These are phyloP conservation scores for Numenius arquata DNA, from an alignment of 2,113 vertebrate genomes.

Conservation along the genomic window DNA sequence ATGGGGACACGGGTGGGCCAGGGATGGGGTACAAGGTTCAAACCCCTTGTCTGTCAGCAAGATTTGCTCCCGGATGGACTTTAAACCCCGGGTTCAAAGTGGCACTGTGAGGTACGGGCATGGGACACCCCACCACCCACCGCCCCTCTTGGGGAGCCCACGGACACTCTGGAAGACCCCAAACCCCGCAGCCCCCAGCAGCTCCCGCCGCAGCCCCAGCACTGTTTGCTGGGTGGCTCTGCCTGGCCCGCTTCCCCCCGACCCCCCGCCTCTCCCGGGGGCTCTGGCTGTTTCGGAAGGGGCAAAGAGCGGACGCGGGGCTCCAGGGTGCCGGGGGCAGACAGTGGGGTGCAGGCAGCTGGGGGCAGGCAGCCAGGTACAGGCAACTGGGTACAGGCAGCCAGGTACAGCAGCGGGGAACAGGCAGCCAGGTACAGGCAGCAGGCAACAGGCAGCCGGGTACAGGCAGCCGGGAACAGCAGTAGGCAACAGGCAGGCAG, in stretches of 20 bases:
- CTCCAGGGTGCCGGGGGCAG: neutral
- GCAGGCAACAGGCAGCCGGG: neutral
- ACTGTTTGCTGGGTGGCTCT: neutral
- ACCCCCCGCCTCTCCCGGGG: neutral
- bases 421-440: neutral
- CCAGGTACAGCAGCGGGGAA: neutral
- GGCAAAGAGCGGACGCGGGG: neutral
- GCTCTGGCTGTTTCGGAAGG: fast-evolving
- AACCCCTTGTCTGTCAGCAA: neutral
- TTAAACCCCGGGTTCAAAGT: neutral
- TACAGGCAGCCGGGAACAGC: neutral
- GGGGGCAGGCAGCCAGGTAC: neutral
- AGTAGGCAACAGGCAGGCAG: neutral
- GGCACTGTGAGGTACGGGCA: fast-evolving
- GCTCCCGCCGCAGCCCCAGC: neutral
- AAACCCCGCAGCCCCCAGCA: neutral
- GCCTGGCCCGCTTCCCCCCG: neutral
- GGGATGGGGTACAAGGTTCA: neutral
- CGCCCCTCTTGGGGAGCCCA: neutral
- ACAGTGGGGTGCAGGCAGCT: too few species aligned
- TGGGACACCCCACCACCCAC: neutral
- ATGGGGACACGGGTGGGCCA: neutral
- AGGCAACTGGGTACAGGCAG: neutral
- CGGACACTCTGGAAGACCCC: neutral
- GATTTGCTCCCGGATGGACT: neutral